Conservation (phyloP, 2,113 vertebrate genomes). For the Catagonus wagneri region DNA sequence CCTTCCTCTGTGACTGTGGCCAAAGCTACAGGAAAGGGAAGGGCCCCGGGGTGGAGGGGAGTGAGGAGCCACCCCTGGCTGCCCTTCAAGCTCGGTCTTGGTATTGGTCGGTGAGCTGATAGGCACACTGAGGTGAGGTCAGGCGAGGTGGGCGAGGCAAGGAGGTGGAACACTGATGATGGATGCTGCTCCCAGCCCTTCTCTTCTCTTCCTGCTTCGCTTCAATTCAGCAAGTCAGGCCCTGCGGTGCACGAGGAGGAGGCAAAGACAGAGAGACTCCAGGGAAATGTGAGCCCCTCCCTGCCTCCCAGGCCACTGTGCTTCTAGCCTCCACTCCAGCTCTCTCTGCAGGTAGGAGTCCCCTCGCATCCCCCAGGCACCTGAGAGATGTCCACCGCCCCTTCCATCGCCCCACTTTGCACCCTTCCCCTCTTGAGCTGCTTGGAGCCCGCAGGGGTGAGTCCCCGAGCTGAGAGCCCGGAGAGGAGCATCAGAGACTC, state of each 20-base stretch:
- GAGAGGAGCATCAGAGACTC: not conserved
- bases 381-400: not conserved
- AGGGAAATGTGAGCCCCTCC: too few species aligned
- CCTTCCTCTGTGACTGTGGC: not conserved
- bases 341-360: not conserved
- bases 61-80: not conserved
- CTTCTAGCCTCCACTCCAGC: not conserved
- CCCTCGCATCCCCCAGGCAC: not conserved
- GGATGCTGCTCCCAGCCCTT: not conserved
- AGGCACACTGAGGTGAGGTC: too few species aligned
- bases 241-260: not conserved
- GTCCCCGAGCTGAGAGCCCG: not conserved
- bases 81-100: not conserved
- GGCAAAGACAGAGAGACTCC: not conserved
- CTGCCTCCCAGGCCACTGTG: not conserved
- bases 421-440: not conserved
- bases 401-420: too few species aligned
- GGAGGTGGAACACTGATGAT: rapidly evolving
- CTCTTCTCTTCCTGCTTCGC: not conserved
- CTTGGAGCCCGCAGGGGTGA: not conserved
- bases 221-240: not conserved
- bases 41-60: not conserved
- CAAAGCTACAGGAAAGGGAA: not conserved
- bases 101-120: too few species aligned
- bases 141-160: not conserved